These are phyloP conservation scores for Heliopora coerulea DNA, from an alignment of 92 coral and sea anemone genomes.

Conservation along the genomic window DNA sequence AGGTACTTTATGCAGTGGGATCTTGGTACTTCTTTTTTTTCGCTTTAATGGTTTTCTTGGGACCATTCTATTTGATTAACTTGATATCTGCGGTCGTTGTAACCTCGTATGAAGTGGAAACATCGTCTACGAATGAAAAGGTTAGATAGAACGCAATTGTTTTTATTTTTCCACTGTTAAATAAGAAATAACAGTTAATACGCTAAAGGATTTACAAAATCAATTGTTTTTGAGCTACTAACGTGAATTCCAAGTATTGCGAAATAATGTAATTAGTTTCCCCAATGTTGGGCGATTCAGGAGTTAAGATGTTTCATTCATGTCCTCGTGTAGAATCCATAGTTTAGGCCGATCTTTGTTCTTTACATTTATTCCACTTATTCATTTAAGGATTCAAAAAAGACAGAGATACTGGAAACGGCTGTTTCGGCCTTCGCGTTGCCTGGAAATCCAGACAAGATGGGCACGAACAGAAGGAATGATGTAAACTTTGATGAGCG, in stretches of 20 bases:
- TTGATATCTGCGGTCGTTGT: slow-evolving; percentile 89
- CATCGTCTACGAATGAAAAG: slow-evolving; percentile 62
- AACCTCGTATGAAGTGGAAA: slow-evolving; percentile 90
- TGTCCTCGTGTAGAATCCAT: not conserved
- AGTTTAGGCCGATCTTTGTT: too few species aligned
- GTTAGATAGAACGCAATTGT: slow-evolving; percentile 39
- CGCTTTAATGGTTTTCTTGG: slow-evolving; percentile 70
- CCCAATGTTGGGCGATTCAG: too few species aligned
- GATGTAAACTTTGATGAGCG: not conserved
- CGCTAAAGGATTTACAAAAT: too few species aligned
- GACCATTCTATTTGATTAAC: slow-evolving; percentile 87
- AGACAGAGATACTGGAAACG: slow-evolving; percentile 5
- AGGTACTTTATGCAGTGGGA: slow-evolving; percentile 81
- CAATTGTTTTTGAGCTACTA: too few species aligned
- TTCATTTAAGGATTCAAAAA: not conserved
- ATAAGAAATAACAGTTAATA: too few species aligned
- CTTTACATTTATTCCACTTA: not conserved
- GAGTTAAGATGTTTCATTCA: too few species aligned
- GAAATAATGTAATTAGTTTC: too few species aligned
- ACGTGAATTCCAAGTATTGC: too few species aligned
- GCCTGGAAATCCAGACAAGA: slow-evolving; percentile 16
- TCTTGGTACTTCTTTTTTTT: slow-evolving; percentile 86
- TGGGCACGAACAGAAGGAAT: not conserved
- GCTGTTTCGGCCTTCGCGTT: slow-evolving; percentile 23
- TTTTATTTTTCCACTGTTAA: too few species aligned